Evolutionary conservation across 2,113 vertebrate species (phyloP).

Genomic region (Macrotis lagotis): DNA sequence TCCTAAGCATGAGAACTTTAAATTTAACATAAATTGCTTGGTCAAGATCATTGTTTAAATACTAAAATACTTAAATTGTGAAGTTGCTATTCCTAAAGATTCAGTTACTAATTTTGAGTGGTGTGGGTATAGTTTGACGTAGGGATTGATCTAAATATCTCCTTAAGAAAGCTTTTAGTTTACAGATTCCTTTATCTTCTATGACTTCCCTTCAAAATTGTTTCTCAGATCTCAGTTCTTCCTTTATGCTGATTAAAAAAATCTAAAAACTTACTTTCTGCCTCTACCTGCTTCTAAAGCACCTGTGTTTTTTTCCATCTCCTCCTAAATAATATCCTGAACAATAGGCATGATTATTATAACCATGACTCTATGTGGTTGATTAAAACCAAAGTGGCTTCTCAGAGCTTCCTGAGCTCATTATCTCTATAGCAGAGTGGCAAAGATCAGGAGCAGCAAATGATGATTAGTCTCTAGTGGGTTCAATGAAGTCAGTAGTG

Average conservation of each 20-base stretch:
- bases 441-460: background rate
- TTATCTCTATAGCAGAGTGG: slow-evolving; percentile 51
- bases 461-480: slow-evolving; percentile 58
- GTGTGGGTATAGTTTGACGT: background rate
- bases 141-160: background rate
- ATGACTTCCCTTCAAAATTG: slow-evolving; percentile 14
- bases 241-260: slow-evolving; percentile 26
- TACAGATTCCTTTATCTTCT: slow-evolving; percentile 2
- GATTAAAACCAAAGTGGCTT: slow-evolving; percentile 59
- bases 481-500: background rate
- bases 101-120: background rate
- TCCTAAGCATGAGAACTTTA: background rate
- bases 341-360: slow-evolving; percentile 38
- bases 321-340: slow-evolving; percentile 17
- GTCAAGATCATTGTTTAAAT: background rate
- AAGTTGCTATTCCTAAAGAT: background rate
- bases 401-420: slow-evolving; percentile 41
- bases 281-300: slow-evolving; percentile 41
- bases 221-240: slow-evolving; percentile 40
- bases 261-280: slow-evolving; percentile 40
- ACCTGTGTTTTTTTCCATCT: background rate
- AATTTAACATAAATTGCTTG: background rate
- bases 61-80: background rate
- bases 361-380: slow-evolving; percentile 26
- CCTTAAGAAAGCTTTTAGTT: background rate